Percentiles rank a stretch among this genome's conserved stretches.
These are phyloP conservation scores for Ammodytes marinus DNA, from an alignment of 2,113 vertebrate species.

Conservation along the genomic window DNA sequence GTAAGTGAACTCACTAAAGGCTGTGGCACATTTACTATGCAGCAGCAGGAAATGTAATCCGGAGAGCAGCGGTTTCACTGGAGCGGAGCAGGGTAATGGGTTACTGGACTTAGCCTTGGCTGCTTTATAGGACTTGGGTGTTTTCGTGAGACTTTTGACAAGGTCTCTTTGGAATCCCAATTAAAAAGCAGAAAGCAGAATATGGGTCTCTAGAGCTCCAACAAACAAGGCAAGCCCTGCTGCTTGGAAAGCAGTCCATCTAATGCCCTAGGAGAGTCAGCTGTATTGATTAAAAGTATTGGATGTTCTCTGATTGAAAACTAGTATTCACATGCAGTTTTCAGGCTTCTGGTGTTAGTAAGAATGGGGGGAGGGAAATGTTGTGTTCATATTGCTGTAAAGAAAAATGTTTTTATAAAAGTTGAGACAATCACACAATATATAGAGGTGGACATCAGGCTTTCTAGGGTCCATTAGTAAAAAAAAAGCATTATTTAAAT, in stretches of 20 bases:
- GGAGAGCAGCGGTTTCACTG: conserved; percentile 47
- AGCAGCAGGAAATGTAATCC: conserved; percentile 75
- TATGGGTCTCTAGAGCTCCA: conserved; percentile 61
- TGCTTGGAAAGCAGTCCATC: conserved; percentile 63
- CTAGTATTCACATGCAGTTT: conserved; percentile 17
- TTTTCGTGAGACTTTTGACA: conserved; percentile 75
- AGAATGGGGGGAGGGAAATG: neutral
- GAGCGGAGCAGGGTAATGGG: conserved; percentile 79
- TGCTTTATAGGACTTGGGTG: conserved; percentile 65
- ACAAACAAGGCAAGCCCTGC: conserved; percentile 65
- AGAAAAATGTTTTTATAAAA: neutral
- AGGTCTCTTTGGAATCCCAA: conserved; percentile 80
- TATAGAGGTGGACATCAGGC: neutral
- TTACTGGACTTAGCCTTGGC: conserved; percentile 75
- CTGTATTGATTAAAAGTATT: conserved; percentile 36
- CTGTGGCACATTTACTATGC: conserved; percentile 75
- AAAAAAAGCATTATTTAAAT: neutral
- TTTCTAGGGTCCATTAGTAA: neutral
- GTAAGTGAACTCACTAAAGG: conserved; percentile 63
- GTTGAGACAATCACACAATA: neutral
- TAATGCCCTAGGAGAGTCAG: conserved; percentile 35
- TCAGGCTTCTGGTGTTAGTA: conserved; percentile 20
- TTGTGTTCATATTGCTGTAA: conserved; percentile 7
- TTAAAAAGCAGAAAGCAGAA: conserved; percentile 79
- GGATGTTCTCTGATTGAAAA: conserved; percentile 22